Conservation (phyloP, 2,888 invertebrate genomes). For the Agrochola macilenta region DNA sequence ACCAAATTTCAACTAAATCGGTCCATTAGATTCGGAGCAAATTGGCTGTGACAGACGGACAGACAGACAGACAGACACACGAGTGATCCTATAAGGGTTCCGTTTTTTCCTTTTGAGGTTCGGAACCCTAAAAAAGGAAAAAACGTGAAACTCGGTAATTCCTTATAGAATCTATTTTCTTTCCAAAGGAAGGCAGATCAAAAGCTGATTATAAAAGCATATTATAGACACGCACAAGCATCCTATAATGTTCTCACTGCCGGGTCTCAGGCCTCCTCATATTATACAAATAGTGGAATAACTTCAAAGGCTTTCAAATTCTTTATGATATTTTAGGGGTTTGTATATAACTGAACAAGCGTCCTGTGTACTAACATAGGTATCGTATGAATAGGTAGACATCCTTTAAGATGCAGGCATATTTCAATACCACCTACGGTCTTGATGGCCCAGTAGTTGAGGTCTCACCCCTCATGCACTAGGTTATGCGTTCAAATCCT, state of each 20-base stretch:
- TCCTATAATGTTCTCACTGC: too few species aligned
- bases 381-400: background rate
- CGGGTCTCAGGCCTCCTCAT: background rate
- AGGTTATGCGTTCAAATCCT: background rate
- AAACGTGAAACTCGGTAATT: too few species aligned
- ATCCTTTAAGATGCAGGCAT: conserved; percentile 8
- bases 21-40: too few species aligned
- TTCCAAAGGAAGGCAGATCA: conserved; percentile 35
- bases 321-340: conserved; percentile 10
- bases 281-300: conserved; percentile 34
- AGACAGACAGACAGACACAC: too few species aligned
- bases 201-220: conserved; percentile 34
- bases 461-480: too few species aligned
- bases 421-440: background rate
- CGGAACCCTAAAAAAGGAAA: too few species aligned
- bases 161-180: background rate
- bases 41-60: too few species aligned
- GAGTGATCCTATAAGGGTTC: too few species aligned
- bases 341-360: background rate
- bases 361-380: background rate
- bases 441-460: background rate
- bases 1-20: too few species aligned
- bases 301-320: conserved; percentile 28
- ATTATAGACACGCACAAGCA: conserved; percentile 9
- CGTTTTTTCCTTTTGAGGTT: too few species aligned